Percentiles rank a stretch among this genome's conserved stretches.
Conservation (phyloP, 2,888 invertebrate species). For the Papilio gigon region DNA sequence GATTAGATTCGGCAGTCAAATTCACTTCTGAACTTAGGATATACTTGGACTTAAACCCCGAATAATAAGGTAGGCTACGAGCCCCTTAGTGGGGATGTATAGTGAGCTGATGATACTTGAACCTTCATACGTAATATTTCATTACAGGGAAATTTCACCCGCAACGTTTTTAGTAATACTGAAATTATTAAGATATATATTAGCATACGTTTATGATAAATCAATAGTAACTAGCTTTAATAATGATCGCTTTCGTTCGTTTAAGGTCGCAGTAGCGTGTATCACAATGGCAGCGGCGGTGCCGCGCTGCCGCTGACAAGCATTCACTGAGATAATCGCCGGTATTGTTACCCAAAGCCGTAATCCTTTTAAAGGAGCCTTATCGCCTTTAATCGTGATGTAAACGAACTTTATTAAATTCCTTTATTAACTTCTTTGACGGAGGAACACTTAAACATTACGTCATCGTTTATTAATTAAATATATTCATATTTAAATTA, state of each 20-base stretch:
- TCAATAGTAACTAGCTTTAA: conserved; percentile 18
- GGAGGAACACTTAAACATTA: not conserved
- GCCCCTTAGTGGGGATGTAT: too few relatives aligned
- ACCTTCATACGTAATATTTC: too few relatives aligned
- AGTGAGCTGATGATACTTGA: too few relatives aligned
- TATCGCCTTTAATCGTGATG: conserved; percentile 64
- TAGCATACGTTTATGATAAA: conserved; percentile 1
- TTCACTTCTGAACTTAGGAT: too few relatives aligned
- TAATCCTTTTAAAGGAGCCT: conserved; percentile 72
- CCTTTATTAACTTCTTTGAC: conserved; percentile 56
- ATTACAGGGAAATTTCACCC: too few relatives aligned
- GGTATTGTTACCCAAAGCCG: conserved; percentile 69
- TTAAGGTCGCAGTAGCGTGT: conserved; percentile 60
- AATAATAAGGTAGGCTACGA: too few relatives aligned
- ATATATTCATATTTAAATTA: not conserved
- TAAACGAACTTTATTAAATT: conserved; percentile 70
- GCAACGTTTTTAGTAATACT: too few relatives aligned
- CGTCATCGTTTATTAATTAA: conserved; percentile 3
- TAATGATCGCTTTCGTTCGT: conserved; percentile 43
- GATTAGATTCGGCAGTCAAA: too few relatives aligned
- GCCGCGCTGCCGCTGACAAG: conserved; percentile 67
- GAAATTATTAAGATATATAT: not conserved
- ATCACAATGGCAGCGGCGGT: conserved; percentile 64
- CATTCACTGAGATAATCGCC: conserved; percentile 72
- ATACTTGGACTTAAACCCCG: too few relatives aligned